These are phyloP conservation scores for Vireo altiloquus DNA, from an alignment of 2,113 vertebrate species.

Conservation along the genomic window DNA sequence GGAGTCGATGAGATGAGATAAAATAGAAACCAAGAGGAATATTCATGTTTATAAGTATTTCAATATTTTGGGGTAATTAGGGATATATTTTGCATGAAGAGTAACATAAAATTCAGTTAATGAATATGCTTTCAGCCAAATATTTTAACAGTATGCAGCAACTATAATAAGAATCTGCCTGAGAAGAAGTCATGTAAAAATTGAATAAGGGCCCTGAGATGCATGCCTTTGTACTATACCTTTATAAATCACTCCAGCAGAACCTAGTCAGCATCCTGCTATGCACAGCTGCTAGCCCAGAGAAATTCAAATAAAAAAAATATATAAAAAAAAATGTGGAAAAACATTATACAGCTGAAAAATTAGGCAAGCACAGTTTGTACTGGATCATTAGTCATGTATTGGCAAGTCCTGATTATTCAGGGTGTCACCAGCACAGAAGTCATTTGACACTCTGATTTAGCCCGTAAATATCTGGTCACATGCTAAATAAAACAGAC, in stretches of 20 bases:
- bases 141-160: not conserved
- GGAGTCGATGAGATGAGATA: not conserved
- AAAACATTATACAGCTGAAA: not conserved
- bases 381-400: slow-evolving; percentile 4
- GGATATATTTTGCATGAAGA: not conserved
- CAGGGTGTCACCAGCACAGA: slow-evolving; percentile 7
- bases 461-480: not conserved
- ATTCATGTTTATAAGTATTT: not conserved
- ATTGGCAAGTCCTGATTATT: not conserved
- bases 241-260: slow-evolving; percentile 48
- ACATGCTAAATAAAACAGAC: not conserved
- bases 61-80: not conserved
- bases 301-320: slow-evolving; percentile 3
- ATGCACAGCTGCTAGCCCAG: slow-evolving; percentile 34
- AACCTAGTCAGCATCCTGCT: slow-evolving; percentile 15
- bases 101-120: not conserved
- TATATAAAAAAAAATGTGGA: not conserved
- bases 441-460: not conserved
- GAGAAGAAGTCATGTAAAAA: not conserved
- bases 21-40: not conserved
- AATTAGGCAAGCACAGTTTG: slow-evolving; percentile 14
- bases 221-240: not conserved
- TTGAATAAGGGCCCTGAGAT: not conserved
- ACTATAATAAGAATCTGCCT: not conserved
- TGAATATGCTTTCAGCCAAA: not conserved